phyloP scores from a whole-genome alignment of 2,797 vertebrate genomes.

The Denticeps clupeoides region DNA sequence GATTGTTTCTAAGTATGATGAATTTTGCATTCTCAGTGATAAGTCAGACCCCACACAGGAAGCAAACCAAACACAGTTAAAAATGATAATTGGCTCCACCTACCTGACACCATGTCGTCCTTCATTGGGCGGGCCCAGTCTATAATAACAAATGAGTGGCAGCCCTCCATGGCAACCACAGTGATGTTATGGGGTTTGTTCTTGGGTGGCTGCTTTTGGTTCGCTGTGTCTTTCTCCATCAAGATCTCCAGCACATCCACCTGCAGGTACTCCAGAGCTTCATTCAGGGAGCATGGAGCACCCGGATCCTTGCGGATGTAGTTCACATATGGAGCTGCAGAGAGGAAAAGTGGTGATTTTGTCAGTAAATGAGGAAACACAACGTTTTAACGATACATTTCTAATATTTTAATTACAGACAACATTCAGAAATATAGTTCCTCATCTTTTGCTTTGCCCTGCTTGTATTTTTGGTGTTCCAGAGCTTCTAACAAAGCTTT shows the following conservation, averaged over 20 bases:
- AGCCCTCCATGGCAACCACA: conserved; percentile 90
- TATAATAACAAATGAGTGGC: conserved; percentile 94
- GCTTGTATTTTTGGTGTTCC: no score
- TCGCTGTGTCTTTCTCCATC: conserved; percentile 65
- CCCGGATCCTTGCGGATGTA: conserved; percentile 85
- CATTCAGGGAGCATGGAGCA: conserved; percentile 86
- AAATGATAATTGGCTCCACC: no score
- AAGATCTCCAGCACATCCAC: conserved; percentile 79
- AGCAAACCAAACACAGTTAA: not conserved
- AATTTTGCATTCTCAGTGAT: no score
- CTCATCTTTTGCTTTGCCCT: no score
- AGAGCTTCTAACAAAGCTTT: no score
- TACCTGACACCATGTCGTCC: conserved; percentile 90
- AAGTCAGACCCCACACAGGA: no score
- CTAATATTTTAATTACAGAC: no score
- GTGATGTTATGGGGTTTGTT: conserved; percentile 83
- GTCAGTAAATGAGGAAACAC: not conserved
- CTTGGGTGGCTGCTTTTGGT: conserved; percentile 60
- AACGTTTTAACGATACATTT: no score
- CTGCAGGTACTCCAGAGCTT: conserved; percentile 91
- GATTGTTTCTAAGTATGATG: no score
- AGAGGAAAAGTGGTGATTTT: not conserved
- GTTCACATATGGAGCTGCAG: conserved; percentile 82
- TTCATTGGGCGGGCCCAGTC: conserved; percentile 84
- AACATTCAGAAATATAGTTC: no score